Evolutionary conservation across 2,113 vertebrate genomes (phyloP).

Genomic region (Rousettus leschenaultii): DNA sequence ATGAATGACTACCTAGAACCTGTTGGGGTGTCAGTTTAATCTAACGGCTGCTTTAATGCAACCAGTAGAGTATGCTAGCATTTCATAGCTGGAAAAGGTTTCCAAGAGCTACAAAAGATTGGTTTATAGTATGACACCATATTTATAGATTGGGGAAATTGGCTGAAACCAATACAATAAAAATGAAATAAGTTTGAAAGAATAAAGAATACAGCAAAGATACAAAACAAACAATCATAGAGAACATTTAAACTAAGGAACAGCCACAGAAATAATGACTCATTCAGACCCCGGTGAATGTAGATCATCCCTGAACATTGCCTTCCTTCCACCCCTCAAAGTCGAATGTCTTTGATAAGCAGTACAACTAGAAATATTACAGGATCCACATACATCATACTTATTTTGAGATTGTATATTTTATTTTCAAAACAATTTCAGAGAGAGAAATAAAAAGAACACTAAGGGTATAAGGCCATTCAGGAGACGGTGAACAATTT

Average conservation of each 20-base stretch:
- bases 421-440: neutral
- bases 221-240: neutral
- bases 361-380: neutral
- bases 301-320: neutral
- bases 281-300: neutral
- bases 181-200: neutral
- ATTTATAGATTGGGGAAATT: conserved; percentile 11
- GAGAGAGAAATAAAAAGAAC: neutral
- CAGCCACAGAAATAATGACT: neutral
- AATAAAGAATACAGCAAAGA: neutral
- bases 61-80: neutral
- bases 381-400: neutral
- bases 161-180: neutral
- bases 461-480: neutral
- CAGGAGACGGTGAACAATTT: neutral
- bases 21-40: neutral
- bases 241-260: neutral
- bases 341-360: neutral
- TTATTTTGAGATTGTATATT: neutral
- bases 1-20: neutral
- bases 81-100: neutral
- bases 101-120: neutral
- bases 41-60: neutral
- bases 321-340: neutral
- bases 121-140: neutral